Evolutionary conservation across 2,797 vertebrate species (phyloP).

Genomic region (Vultur gryphus): DNA sequence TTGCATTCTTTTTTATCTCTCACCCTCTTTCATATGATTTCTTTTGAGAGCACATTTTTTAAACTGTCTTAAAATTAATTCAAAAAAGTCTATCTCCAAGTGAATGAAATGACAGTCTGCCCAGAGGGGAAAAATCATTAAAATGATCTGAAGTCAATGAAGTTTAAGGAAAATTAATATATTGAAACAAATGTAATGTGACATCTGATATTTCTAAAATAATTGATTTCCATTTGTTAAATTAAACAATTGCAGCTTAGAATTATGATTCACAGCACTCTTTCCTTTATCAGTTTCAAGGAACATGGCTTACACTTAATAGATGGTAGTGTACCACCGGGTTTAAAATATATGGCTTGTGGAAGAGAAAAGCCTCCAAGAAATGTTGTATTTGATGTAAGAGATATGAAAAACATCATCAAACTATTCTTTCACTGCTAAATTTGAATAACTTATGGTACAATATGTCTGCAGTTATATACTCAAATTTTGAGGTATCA

Average conservation of each 20-base stretch:
- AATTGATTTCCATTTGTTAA: constrained; percentile 44
- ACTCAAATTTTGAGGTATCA: neutral
- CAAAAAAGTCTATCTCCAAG: neutral
- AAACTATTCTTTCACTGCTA: neutral
- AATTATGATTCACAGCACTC: neutral
- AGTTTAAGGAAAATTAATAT: constrained; percentile 41
- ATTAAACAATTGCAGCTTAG: constrained; percentile 8
- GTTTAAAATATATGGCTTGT: neutral
- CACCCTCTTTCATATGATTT: neutral
- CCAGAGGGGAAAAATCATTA: neutral
- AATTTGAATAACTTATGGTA: neutral
- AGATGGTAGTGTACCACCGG: neutral
- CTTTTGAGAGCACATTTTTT: neutral
- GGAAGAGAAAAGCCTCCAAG: neutral
- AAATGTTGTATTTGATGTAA: neutral
- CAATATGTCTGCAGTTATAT: neutral
- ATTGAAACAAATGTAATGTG: constrained; percentile 9
- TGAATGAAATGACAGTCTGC: neutral
- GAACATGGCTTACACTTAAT: neutral
- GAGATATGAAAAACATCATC: neutral
- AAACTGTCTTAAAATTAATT: neutral
- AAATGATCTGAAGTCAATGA: neutral
- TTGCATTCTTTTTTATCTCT: neutral
- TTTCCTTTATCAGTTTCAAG: neutral
- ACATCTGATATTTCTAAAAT: constrained; percentile 23